These are phyloP conservation scores for Rhamphomyia laevipes DNA, from an alignment of 2,888 invertebrate genomes.

Conservation along the genomic window DNA sequence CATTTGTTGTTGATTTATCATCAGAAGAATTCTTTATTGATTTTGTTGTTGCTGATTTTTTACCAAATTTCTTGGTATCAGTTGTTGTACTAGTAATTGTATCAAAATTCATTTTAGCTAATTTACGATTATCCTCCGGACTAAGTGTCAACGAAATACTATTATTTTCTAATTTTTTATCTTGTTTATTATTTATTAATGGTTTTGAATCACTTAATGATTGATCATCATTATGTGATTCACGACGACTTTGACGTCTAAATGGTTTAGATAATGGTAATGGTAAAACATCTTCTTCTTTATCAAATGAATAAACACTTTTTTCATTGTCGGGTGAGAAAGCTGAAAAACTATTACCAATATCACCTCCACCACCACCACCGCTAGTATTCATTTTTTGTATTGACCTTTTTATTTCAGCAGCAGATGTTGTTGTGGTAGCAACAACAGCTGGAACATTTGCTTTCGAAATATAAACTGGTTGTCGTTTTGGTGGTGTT, in stretches of 20 bases:
- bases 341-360: constrained; percentile 32
- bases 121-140: constrained; percentile 38
- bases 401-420: constrained; percentile 30
- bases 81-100: constrained; percentile 23
- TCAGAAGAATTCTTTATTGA: background rate
- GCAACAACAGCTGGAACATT: constrained; percentile 35
- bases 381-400: constrained; percentile 16
- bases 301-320: constrained; percentile 60
- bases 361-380: constrained; percentile 6
- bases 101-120: constrained; percentile 44
- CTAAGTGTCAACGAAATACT: constrained; percentile 33
- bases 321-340: constrained; percentile 58
- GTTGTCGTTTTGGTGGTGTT: constrained; percentile 27
- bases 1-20: constrained; percentile 11
- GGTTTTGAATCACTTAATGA: constrained; percentile 25
- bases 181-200: constrained; percentile 16
- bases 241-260: constrained; percentile 39
- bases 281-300: constrained; percentile 41
- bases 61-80: background rate
- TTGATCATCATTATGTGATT: constrained; percentile 29
- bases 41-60: constrained; percentile 4
- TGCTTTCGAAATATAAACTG: constrained; percentile 45
- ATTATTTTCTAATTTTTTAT: constrained; percentile 26
- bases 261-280: constrained; percentile 33
- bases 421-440: no score